Evolutionary conservation across 1,140 invertebrate species (phyloP).

Genomic region (Rhizoglyphus robini): DNA sequence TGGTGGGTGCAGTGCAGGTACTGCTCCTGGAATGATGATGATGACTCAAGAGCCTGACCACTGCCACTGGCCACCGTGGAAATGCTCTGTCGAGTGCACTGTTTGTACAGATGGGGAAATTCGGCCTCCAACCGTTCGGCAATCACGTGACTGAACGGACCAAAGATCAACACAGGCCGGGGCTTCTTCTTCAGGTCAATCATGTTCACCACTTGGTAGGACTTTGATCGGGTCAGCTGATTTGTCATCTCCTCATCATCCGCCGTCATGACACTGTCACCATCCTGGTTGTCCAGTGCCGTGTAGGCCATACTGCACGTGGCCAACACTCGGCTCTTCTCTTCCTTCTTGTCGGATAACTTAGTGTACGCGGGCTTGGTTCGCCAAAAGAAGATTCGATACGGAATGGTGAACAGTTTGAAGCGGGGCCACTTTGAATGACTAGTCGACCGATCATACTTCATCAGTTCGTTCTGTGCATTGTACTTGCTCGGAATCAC

Average conservation of each 20-base stretch:
- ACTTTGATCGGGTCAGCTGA: neutral
- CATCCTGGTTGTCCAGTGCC: neutral
- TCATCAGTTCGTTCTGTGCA: slow-evolving; percentile 46
- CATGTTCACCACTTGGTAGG: neutral
- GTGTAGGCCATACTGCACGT: neutral
- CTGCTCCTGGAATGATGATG: too few species aligned
- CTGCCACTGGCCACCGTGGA: slow-evolving; percentile 66
- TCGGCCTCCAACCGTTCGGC: slow-evolving; percentile 69
- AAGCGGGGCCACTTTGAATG: too few species aligned
- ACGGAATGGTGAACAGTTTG: too few species aligned
- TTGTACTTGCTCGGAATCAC: slow-evolving; percentile 92
- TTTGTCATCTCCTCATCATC: neutral
- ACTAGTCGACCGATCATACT: neutral
- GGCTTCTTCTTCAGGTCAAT: slow-evolving; percentile 53
- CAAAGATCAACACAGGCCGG: slow-evolving; percentile 80
- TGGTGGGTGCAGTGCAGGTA: too few species aligned
- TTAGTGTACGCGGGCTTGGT: too few species aligned
- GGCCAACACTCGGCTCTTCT: neutral
- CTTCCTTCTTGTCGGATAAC: neutral
- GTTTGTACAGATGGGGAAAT: slow-evolving; percentile 68
- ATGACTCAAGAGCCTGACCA: too few species aligned
- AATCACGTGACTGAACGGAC: slow-evolving; percentile 77
- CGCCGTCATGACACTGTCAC: too few species aligned
- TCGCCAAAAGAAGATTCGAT: neutral
- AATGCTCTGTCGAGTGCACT: slow-evolving; percentile 63